phyloP scores from a whole-genome alignment of 2,888 invertebrate species.

The Cistogaster globosa region DNA sequence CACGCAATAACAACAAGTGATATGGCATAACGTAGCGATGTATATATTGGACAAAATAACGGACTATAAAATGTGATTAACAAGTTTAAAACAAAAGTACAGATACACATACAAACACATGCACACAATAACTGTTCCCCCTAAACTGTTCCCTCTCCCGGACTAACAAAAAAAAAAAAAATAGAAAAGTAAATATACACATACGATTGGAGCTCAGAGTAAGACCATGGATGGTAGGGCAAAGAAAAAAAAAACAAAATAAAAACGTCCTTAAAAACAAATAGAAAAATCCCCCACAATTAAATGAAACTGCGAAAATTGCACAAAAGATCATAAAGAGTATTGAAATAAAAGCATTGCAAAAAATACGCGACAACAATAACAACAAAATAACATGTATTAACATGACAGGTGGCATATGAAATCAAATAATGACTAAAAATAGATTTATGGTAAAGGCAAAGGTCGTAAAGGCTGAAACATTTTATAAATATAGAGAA shows the following conservation, averaged over 20 bases:
- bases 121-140: neutral
- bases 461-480: too few species aligned
- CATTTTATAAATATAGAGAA: too few species aligned
- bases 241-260: conserved; percentile 48
- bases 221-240: conserved; percentile 22
- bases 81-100: conserved; percentile 44
- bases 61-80: conserved; percentile 64
- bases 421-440: conserved; percentile 37
- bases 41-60: conserved; percentile 68
- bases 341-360: conserved; percentile 36
- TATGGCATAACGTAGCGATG: conserved; percentile 9
- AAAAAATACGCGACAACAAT: conserved; percentile 5
- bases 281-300: conserved; percentile 59
- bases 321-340: conserved; percentile 61
- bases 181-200: conserved; percentile 49
- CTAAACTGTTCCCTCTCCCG: neutral
- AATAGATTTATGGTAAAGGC: neutral
- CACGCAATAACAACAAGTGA: conserved; percentile 57
- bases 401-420: conserved; percentile 67
- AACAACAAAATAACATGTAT: conserved; percentile 44
- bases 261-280: conserved; percentile 37
- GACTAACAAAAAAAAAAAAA: too few species aligned
- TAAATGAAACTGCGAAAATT: conserved; percentile 67
- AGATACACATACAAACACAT: neutral
- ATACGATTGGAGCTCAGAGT: conserved; percentile 5